phyloP scores from a whole-genome alignment of 2,888 invertebrate species.

The Caenorhabditis sp. region DNA sequence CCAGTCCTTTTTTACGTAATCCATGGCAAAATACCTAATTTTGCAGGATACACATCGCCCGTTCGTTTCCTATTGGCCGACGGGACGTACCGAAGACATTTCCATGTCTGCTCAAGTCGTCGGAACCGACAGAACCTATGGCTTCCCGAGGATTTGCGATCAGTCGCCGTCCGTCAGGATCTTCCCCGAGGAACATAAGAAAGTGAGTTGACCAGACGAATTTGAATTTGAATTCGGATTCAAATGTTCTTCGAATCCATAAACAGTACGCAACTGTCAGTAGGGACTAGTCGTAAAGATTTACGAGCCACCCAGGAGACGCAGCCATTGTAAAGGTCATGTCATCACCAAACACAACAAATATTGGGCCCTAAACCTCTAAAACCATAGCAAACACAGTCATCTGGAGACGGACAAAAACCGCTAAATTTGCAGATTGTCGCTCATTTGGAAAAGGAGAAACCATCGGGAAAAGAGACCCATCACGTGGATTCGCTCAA shows the following conservation, averaged over 20 bases:
- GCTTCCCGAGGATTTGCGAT: slow-evolving; percentile 79
- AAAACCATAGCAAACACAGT: slow-evolving; percentile 68
- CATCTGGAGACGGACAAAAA: not conserved
- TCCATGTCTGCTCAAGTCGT: slow-evolving; percentile 73
- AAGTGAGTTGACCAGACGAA: too few species aligned
- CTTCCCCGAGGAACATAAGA: slow-evolving; percentile 70
- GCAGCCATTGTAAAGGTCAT: too few species aligned
- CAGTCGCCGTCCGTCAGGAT: slow-evolving; percentile 72
- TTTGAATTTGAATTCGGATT: too few species aligned
- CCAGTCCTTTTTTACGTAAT: slow-evolving; percentile 1
- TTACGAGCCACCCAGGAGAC: too few species aligned
- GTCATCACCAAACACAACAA: too few species aligned
- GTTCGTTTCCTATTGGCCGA: slow-evolving; percentile 74
- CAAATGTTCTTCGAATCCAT: too few species aligned
- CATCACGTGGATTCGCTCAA: slow-evolving; percentile 64
- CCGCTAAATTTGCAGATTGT: slow-evolving; percentile 24
- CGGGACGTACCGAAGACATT: slow-evolving; percentile 69
- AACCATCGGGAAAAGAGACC: slow-evolving; percentile 64
- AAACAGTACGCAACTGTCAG: too few species aligned
- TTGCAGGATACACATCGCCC: slow-evolving; percentile 74
- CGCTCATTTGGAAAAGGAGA: slow-evolving; percentile 46
- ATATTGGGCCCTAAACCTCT: too few species aligned
- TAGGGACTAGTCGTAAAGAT: too few species aligned
- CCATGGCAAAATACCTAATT: not conserved
- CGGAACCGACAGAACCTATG: slow-evolving; percentile 78